Base-by-base conservation (phyloP, 2,113 vertebrate species). In the Pluvianellus socialis region DNA sequence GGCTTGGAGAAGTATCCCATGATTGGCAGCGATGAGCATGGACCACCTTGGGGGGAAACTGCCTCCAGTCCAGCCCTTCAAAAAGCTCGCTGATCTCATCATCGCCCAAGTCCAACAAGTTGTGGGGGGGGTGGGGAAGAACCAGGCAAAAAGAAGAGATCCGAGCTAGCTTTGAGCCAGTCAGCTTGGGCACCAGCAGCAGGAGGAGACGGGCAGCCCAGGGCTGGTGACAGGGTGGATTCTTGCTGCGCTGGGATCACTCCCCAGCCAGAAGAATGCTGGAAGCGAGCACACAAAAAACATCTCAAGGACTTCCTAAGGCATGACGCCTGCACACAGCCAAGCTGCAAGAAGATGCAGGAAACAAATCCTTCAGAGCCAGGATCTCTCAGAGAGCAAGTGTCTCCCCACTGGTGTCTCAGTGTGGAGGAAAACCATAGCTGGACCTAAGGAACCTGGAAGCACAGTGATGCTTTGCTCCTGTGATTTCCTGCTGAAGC, bases 101-200 rank as follows among this genome's bases (percentile, higher is more conserved):
- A 1, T 26, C 26, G 33, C 35, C 15, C 0, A 0, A 88, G 17
- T 26, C 79, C 33, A 56, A 30, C 24, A 45, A 55, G n/a, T 3
- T 49, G 24, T 2, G 6, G 28, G 14, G 19, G 47, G 20, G 47
- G 44, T 5, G 44, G 47, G 8, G 2, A 33, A 68, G 49, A 87
- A 72, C 0, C 1, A 4, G 8, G 21, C 14, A 61, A 70, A 88
- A 79, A 71, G 30, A 30, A 70, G 49, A 55, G 28, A 35, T 12
- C 10, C 30, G 21, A 26, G 38, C 18, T 53, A 12, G 45, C 14
- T 76, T 13, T 59, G 44, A 59, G 15, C 17, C 53, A 42, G 38
- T 8, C 16, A 52, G 6, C 49, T 33, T 19, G 30, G 59, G 42
- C 40, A 81, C 15, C n/a, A 26, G 44, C 19, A 50, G 28, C 20